Evolutionary conservation across 2,888 invertebrate genomes (phyloP), one percentile per base, ranked within the genome.

Genomic region (Drosophila stalkeri): DNA sequence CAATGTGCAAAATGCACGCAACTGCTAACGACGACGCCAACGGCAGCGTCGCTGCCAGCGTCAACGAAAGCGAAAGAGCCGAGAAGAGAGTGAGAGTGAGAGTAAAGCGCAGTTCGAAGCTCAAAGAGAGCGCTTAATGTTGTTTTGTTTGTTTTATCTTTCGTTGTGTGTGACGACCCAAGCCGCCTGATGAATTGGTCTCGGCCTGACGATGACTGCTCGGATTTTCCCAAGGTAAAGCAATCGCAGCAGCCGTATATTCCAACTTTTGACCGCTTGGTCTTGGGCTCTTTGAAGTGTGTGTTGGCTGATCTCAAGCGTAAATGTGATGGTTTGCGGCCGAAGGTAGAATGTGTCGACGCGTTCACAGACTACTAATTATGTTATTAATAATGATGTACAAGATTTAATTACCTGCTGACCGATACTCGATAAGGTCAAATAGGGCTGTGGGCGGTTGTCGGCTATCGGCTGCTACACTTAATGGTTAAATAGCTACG

Each of bases 221-320:
- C 86, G 86, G 89, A 87, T 87, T 87, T 87, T 88, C 86, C 86
- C 86, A 87, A 87, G 86, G 86, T 89, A 88, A 86, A 60, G 27
- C 52, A 56, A 47, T 27, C 39, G 49, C 66, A 37, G 66, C 35
- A 47, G 57, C 66, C 54, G 18, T 76, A 74, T 74, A 68, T 72
- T 72, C 66, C 64, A 77, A 76, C 59, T 44, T 65, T 77, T 68
- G 44, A 60, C 31, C 52, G 37, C 49, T 70, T 46, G 70, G 47
- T 61, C 59, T 68, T 77, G 69, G 41, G 20, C 8, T 14, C 46
- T 56, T 8, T 71, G 55, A 74, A 77, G 77, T 71, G 49, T 51
- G 78, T 63, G 72, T 78, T 69, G 78, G 75, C 51, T 20, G 52
- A 77, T 49, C 64, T 77, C 64, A 63, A 77, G 64, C 57, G 23